These are phyloP conservation scores for Hipposideros armiger DNA, from an alignment of 2,113 vertebrate species.

Conservation along the genomic window DNA sequence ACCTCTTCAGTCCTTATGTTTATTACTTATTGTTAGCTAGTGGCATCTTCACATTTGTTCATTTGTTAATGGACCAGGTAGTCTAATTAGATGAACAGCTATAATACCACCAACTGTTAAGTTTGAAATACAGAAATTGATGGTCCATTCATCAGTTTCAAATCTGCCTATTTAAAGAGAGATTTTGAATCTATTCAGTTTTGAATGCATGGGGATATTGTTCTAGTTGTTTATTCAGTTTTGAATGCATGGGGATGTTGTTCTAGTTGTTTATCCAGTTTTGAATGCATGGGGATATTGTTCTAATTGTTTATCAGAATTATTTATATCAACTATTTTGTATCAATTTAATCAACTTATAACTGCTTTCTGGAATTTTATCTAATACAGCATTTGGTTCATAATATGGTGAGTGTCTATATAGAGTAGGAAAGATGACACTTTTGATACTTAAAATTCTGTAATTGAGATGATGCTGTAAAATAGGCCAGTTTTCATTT, in stretches of 20 bases:
- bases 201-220: neutral
- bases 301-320: neutral
- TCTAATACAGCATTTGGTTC: neutral
- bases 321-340: neutral
- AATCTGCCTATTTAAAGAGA: slow-evolving; percentile 29
- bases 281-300: neutral
- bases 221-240: neutral
- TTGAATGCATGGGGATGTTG: too few relatives aligned
- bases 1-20: neutral
- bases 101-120: neutral
- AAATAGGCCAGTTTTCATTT: slow-evolving; percentile 17
- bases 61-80: slow-evolving; percentile 34
- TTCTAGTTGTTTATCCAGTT: too few relatives aligned
- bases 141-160: slow-evolving; percentile 13
- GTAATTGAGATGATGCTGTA: neutral
- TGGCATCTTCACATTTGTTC: slow-evolving; percentile 27
- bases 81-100: slow-evolving; percentile 22
- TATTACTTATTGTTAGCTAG: neutral
- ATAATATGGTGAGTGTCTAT: neutral
- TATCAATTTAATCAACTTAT: neutral
- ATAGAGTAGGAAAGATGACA: neutral
- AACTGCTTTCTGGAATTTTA: slow-evolving; percentile 4
- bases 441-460: slow-evolving; percentile 44
- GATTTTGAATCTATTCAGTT: neutral
- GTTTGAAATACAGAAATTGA: slow-evolving; percentile 31